Conservation (phyloP, 2,797 vertebrate genomes). For the Hylomyscus alleni region DNA sequence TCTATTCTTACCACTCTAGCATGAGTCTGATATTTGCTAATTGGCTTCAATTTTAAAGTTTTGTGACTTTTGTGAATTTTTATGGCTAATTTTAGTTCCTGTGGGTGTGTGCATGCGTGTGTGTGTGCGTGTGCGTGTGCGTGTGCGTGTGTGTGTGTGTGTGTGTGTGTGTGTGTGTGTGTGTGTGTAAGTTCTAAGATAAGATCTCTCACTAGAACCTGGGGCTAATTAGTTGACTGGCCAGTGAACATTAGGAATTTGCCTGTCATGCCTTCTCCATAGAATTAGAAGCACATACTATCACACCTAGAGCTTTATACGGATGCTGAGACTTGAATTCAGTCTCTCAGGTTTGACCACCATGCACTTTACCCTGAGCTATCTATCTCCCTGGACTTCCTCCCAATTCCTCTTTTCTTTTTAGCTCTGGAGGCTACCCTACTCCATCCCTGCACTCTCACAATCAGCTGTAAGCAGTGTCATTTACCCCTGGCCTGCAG, state of each 20-base stretch:
- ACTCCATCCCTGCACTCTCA: not conserved
- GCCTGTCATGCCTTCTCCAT: too few species aligned
- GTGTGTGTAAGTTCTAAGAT: not conserved
- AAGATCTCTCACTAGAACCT: not conserved
- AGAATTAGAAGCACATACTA: not conserved
- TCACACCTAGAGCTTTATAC: not conserved
- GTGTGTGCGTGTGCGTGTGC: not conserved
- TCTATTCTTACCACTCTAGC: not conserved
- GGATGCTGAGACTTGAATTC: not conserved
- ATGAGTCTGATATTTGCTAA: slow-evolving; percentile 12
- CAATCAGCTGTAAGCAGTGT: not conserved
- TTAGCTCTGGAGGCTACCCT: not conserved
- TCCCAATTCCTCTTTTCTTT: not conserved
- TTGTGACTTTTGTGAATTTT: not conserved
- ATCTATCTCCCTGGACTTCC: not conserved
- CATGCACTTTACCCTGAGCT: not conserved
- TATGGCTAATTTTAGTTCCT: not conserved
- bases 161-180: not conserved
- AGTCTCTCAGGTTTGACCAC: not conserved
- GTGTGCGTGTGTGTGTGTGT: not conserved
- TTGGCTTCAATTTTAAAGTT: not conserved
- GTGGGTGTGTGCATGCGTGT: not conserved
- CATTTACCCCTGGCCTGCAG: not conserved
- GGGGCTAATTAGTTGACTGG: not conserved
- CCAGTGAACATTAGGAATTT: not conserved